phyloP scores from a whole-genome alignment of 1,140 invertebrate genomes.

The Ptiloglossa arizonensis region DNA sequence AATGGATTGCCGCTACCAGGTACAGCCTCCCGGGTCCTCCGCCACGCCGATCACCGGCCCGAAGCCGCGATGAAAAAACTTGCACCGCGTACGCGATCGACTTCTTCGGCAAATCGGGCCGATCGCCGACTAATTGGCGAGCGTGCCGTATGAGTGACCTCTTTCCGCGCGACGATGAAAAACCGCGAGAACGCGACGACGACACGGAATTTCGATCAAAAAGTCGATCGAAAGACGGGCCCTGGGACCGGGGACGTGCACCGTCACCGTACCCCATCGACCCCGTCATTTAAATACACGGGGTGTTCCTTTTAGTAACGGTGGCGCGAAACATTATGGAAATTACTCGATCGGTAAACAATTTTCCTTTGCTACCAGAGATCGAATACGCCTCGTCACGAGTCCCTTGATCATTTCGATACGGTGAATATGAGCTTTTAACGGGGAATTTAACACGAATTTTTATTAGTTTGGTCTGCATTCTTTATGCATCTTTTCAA shows the following conservation, averaged over 20 bases:
- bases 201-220: slow-evolving; percentile 26
- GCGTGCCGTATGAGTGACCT: slow-evolving; percentile 31
- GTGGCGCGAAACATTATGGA: too few relatives aligned
- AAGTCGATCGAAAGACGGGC: background rate
- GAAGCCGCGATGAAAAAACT: slow-evolving; percentile 44
- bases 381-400: too few relatives aligned
- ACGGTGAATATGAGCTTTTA: too few relatives aligned
- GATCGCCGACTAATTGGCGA: slow-evolving; percentile 52
- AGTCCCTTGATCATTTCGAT: too few relatives aligned
- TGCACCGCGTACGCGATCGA: slow-evolving; percentile 35
- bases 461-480: too few relatives aligned
- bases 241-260: background rate
- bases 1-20: slow-evolving; percentile 34
- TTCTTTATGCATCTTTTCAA: too few relatives aligned
- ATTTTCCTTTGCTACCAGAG: too few relatives aligned
- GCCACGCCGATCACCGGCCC: background rate
- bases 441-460: too few relatives aligned
- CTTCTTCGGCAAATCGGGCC: slow-evolving; percentile 52
- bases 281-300: too few relatives aligned
- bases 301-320: too few relatives aligned
- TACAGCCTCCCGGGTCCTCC: background rate
- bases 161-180: slow-evolving; percentile 1
- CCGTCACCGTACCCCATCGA: background rate
- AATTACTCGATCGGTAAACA: too few relatives aligned
- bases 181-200: background rate